A percentile compares a stretch with the other conserved stretches of the same genome.
These are phyloP conservation scores for Cydia fagiglandana DNA, from an alignment of 1,140 invertebrate species.

Conservation along the genomic window DNA sequence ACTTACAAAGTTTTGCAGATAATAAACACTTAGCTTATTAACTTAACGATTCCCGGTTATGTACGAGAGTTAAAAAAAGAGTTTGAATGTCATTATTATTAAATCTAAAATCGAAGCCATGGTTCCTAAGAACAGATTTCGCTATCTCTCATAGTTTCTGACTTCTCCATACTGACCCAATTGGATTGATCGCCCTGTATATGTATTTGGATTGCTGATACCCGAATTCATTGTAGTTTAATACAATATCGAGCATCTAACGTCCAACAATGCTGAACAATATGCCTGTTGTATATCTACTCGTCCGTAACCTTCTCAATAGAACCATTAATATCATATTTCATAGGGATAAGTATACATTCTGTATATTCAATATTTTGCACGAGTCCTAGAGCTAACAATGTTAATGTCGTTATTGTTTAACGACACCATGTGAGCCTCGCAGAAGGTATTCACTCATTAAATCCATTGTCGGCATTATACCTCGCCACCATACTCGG, in stretches of 20 bases:
- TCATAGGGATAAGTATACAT: neutral
- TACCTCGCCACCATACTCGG: slow-evolving; percentile 35
- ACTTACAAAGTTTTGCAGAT: no score
- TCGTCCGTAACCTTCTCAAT: neutral
- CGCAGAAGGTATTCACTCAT: slow-evolving; percentile 41
- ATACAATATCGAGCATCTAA: neutral
- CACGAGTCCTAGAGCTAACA: neutral
- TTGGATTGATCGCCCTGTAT: no score
- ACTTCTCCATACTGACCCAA: no score
- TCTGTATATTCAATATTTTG: neutral
- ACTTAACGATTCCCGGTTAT: no score
- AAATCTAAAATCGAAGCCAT: no score
- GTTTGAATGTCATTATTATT: no score
- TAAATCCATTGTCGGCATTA: slow-evolving; percentile 42
- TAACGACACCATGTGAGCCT: slow-evolving; percentile 31
- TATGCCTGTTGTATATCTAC: neutral
- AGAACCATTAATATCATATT: neutral
- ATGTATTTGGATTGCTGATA: neutral
- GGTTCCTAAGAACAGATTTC: no score
- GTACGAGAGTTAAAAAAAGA: no score
- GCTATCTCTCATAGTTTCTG: no score
- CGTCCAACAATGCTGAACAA: neutral
- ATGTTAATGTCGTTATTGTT: slow-evolving; percentile 35
- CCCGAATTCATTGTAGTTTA: slow-evolving; percentile 1
- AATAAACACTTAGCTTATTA: no score